Evolutionary conservation across 2,888 invertebrate genomes (phyloP).

Genomic region (Biston stratarius): DNA sequence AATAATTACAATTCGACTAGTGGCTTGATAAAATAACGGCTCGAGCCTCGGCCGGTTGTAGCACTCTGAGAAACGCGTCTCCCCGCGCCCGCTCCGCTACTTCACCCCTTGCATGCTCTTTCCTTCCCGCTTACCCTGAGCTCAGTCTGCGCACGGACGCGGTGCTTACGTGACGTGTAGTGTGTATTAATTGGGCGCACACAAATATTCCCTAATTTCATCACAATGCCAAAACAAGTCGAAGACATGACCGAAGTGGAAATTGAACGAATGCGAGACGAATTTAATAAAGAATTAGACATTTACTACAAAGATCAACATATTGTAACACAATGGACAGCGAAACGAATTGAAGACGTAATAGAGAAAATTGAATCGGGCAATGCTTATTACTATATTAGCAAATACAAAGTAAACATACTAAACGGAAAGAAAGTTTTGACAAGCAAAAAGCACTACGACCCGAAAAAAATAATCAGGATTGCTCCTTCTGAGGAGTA

Average conservation of each 20-base stretch:
- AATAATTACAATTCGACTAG: constrained; percentile 9
- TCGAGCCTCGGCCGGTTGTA: too few relatives aligned
- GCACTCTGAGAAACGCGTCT: not conserved
- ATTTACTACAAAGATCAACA: constrained; percentile 4
- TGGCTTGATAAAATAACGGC: constrained; percentile 2
- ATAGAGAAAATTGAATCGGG: constrained; percentile 16
- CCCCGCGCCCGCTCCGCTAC: not conserved
- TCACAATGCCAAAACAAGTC: not conserved
- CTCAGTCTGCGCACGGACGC: constrained; percentile 4
- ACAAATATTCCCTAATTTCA: not conserved
- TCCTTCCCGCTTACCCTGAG: not conserved
- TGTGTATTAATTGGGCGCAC: not conserved
- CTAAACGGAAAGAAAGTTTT: constrained; percentile 14
- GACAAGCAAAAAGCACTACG: not conserved
- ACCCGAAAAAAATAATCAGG: constrained; percentile 10
- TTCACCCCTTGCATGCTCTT: not conserved
- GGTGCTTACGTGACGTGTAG: not conserved
- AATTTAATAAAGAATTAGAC: constrained; percentile 10
- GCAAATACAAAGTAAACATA: constrained; percentile 3
- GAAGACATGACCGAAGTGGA: not conserved
- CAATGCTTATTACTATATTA: constrained; percentile 3
- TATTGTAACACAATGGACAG: constrained; percentile 1
- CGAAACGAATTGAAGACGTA: not conserved
- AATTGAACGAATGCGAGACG: constrained; percentile 3
- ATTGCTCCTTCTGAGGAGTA: constrained; percentile 39